These are phyloP conservation scores for Diadromus collaris DNA, from an alignment of 2,888 invertebrate species.

Conservation along the genomic window DNA sequence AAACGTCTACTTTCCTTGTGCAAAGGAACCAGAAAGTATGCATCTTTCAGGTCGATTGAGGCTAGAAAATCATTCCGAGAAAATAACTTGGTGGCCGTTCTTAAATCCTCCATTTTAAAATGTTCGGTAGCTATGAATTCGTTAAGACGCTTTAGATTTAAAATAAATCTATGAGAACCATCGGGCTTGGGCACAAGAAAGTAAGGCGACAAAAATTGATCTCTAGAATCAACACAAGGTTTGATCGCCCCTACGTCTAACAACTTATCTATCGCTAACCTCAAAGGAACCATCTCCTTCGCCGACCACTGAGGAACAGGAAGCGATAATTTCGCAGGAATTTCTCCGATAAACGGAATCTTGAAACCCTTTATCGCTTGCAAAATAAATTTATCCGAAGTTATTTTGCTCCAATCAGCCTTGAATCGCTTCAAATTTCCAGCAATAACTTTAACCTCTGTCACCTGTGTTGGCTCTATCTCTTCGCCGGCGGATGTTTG, in stretches of 20 bases:
- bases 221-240: constrained; percentile 5
- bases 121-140: constrained; percentile 49
- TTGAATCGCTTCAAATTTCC: constrained; percentile 15
- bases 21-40: constrained; percentile 39
- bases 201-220: constrained; percentile 14
- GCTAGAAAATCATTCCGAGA: constrained; percentile 32
- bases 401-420: constrained; percentile 5
- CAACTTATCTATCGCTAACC: constrained; percentile 5
- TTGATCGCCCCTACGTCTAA: constrained; percentile 12
- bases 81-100: constrained; percentile 45
- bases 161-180: constrained; percentile 32
- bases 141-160: constrained; percentile 36
- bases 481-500: background rate
- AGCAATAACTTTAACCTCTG: background rate
- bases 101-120: constrained; percentile 36
- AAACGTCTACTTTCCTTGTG: constrained; percentile 1
- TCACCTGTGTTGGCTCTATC: background rate
- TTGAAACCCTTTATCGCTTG: background rate
- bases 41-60: constrained; percentile 48
- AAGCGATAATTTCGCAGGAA: background rate
- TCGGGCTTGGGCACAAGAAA: constrained; percentile 50
- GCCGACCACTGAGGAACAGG: background rate
- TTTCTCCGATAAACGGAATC: background rate
- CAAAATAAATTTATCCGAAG: constrained; percentile 5
- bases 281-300: background rate